These are phyloP conservation scores for Grammomys dolichurus DNA, from an alignment of 2,113 vertebrate genomes.

Conservation along the genomic window DNA sequence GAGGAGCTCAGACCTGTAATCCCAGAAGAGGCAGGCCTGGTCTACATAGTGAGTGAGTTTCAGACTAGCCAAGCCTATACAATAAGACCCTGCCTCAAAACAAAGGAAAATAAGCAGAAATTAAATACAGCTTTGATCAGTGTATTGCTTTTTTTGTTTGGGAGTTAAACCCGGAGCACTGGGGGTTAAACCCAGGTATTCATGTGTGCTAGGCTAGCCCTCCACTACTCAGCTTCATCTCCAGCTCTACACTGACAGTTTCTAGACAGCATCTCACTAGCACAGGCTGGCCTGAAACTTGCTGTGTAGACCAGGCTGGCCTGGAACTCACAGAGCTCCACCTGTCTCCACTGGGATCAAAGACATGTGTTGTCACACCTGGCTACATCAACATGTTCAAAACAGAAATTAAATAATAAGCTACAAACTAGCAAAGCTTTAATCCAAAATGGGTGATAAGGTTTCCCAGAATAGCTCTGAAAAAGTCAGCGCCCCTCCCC, in stretches of 20 bases:
- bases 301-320: not conserved
- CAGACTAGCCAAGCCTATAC: not conserved
- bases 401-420: not conserved
- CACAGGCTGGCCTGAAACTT: not conserved
- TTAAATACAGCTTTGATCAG: not conserved
- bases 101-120: not conserved
- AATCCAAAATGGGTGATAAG: not conserved
- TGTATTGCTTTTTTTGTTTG: not conserved
- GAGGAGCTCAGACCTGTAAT: not conserved
- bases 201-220: not conserved
- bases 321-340: not conserved
- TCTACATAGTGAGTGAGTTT: not conserved
- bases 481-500: not conserved
- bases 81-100: not conserved
- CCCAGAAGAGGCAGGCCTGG: not conserved
- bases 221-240: no score
- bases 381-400: not conserved
- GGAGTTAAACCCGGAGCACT: no score
- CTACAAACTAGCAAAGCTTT: not conserved
- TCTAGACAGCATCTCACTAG: not conserved
- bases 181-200: no score
- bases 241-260: not conserved
- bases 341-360: not conserved
- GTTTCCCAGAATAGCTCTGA: not conserved
- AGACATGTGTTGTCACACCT: not conserved